Evolutionary conservation across 2,113 vertebrate species (phyloP).

Genomic region (Cyanoramphus novaezelandiae): DNA sequence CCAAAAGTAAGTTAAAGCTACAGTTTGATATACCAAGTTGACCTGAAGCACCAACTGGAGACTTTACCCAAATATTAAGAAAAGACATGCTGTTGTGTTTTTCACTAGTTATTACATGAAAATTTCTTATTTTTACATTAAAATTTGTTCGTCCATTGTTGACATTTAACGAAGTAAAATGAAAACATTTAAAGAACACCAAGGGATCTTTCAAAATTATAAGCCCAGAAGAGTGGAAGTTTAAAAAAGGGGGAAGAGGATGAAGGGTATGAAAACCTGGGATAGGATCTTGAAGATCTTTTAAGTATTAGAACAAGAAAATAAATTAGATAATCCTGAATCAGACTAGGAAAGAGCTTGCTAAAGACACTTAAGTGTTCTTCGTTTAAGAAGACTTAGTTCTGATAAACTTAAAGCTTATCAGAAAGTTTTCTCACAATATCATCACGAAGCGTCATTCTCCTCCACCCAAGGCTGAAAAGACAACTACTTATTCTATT

Average conservation of each 20-base stretch:
- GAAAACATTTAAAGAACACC: neutral
- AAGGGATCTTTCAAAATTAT: neutral
- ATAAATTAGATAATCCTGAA: neutral
- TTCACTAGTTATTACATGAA: neutral
- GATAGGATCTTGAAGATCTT: neutral
- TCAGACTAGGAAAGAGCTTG: neutral
- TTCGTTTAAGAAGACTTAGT: too few species aligned
- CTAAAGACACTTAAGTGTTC: neutral
- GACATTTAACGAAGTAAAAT: neutral
- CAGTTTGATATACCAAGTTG: neutral
- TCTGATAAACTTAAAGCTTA: neutral
- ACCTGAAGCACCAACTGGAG: neutral
- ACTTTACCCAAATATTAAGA: neutral
- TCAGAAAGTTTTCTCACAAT: neutral
- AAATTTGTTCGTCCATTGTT: neutral
- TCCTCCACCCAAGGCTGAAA: neutral
- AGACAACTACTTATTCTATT: neutral
- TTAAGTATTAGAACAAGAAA: neutral
- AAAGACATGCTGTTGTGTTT: neutral
- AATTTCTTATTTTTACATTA: neutral
- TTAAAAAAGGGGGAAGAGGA: neutral
- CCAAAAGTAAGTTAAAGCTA: neutral
- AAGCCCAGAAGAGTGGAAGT: neutral
- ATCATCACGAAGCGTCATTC: neutral
- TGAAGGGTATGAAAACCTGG: neutral